Evolutionary conservation across 2,888 invertebrate genomes (phyloP).

Genomic region (Noctuana brunneofusca): DNA sequence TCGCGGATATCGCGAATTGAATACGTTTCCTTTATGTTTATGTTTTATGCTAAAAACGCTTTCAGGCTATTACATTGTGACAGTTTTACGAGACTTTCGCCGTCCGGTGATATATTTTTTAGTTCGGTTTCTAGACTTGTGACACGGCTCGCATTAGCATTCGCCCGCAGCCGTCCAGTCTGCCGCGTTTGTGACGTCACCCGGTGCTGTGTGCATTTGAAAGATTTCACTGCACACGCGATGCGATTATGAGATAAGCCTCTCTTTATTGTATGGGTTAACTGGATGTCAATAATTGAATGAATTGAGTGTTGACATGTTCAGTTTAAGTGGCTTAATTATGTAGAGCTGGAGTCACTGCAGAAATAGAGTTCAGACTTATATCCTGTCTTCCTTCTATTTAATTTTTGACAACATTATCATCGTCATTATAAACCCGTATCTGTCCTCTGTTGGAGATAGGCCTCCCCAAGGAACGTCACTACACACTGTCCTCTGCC

Average conservation of each 20-base stretch:
- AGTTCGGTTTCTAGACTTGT: conserved; percentile 44
- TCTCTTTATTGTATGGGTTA: conserved; percentile 32
- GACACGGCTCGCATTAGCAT: conserved; percentile 49
- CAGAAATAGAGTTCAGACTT: too few relatives aligned
- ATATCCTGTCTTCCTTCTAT: too few relatives aligned
- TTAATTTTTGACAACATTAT: too few relatives aligned
- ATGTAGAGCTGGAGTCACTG: too few relatives aligned
- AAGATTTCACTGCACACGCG: conserved; percentile 58
- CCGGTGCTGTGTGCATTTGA: conserved; percentile 48
- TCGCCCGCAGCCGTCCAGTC: conserved; percentile 50
- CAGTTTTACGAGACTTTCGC: conserved; percentile 39
- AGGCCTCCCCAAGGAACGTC: too few relatives aligned
- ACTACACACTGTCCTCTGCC: too few relatives aligned
- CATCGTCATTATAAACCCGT: too few relatives aligned
- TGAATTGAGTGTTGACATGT: conserved; percentile 14
- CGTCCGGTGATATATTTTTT: conserved; percentile 48
- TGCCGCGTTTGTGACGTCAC: conserved; percentile 44
- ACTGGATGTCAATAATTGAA: conserved; percentile 15
- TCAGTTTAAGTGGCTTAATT: not conserved
- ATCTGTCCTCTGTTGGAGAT: too few relatives aligned
- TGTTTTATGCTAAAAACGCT: conserved; percentile 35
- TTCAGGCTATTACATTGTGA: conserved; percentile 25
- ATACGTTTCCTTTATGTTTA: conserved; percentile 37
- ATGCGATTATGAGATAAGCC: conserved; percentile 53
- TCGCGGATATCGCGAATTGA: conserved; percentile 37